These are phyloP conservation scores for Rhingia campestris DNA, from an alignment of 2,888 invertebrate genomes.

Conservation along the genomic window DNA sequence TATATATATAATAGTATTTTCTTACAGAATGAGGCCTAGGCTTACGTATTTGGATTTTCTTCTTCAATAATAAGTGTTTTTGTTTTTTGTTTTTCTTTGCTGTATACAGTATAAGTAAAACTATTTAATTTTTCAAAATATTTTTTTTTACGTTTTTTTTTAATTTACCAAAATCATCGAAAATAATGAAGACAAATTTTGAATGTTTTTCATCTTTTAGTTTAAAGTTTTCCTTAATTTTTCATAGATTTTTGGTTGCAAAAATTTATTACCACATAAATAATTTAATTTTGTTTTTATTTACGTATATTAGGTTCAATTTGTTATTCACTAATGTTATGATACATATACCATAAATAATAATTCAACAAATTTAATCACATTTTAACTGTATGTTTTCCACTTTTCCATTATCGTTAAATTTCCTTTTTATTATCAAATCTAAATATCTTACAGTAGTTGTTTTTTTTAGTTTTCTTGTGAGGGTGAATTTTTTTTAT, in stretches of 20 bases:
- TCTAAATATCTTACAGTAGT: constrained; percentile 74
- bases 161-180: constrained; percentile 59
- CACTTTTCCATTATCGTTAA: constrained; percentile 49
- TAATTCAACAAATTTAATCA: constrained; percentile 74
- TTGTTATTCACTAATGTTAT: constrained; percentile 72
- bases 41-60: constrained; percentile 82
- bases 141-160: constrained; percentile 31
- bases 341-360: constrained; percentile 71
- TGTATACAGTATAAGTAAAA: constrained; percentile 68
- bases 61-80: constrained; percentile 68
- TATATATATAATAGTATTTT: constrained; percentile 78
- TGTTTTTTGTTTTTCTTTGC: constrained; percentile 62
- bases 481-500: constrained; percentile 72
- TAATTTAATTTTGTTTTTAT: constrained; percentile 42
- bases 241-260: constrained; percentile 71
- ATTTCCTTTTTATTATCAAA: constrained; percentile 70
- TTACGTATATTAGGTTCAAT: constrained; percentile 72
- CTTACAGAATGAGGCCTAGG: constrained; percentile 83
- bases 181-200: constrained; percentile 73
- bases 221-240: constrained; percentile 46
- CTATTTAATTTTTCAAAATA: constrained; percentile 61
- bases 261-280: constrained; percentile 52
- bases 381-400: constrained; percentile 73
- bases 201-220: constrained; percentile 24
- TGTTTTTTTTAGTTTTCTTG: constrained; percentile 71